phyloP scores from a whole-genome alignment of 2,888 invertebrate species.

The Drosophila seclusa region DNA sequence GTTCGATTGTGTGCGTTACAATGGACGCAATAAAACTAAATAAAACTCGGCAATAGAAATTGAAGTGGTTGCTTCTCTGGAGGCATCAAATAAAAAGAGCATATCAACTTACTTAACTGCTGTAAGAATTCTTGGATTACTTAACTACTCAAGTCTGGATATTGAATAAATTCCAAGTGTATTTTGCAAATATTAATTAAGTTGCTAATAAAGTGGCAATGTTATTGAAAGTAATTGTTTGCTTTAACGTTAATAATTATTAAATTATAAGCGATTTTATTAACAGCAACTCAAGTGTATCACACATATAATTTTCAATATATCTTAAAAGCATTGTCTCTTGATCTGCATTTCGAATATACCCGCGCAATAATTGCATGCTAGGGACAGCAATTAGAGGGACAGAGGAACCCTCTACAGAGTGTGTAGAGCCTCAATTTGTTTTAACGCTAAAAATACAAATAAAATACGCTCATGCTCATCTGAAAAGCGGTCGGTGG shows the following conservation, averaged over 20 bases:
- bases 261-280: not conserved
- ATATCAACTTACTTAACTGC: conserved; percentile 39
- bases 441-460: conserved; percentile 79
- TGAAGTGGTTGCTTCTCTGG: conserved; percentile 44
- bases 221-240: not conserved
- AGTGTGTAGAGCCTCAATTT: conserved; percentile 70
- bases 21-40: conserved; percentile 44
- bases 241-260: not conserved
- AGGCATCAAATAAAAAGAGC: conserved; percentile 23
- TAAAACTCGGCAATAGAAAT: conserved; percentile 29
- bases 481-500: conserved; percentile 27
- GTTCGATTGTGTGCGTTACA: conserved; percentile 38
- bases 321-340: not conserved
- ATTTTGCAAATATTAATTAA: not conserved
- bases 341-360: not conserved
- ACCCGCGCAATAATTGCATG: not conserved
- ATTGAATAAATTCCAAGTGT: not conserved
- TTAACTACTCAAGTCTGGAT: not conserved
- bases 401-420: conserved; percentile 31
- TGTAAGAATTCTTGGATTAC: conserved; percentile 1
- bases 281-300: too few relatives aligned
- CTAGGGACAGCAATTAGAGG: not conserved
- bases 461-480: conserved; percentile 66
- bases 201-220: too few relatives aligned
- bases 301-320: not conserved